Percentiles rank a stretch among this genome's conserved stretches.
Conservation (phyloP, 2,113 vertebrate genomes). For the Mixornis gularis region DNA sequence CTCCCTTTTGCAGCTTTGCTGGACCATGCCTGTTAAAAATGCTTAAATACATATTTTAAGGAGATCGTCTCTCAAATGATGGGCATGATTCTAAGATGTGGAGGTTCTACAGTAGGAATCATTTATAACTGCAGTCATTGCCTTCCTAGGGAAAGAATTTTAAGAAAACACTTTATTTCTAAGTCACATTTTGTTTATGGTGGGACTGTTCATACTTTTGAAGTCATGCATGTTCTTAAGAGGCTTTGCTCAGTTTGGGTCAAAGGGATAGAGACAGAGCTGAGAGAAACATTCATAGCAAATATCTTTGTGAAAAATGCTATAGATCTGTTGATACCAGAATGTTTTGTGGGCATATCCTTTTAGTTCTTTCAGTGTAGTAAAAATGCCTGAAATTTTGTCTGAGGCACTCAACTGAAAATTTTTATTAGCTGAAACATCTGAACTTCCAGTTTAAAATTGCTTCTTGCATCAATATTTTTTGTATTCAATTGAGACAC, state of each 20-base stretch:
- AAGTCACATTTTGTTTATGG: not conserved
- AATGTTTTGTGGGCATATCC: not conserved
- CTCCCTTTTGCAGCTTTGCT: not conserved
- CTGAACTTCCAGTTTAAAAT: not conserved
- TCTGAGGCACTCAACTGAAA: not conserved
- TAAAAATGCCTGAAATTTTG: not conserved
- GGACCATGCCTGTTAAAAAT: not conserved
- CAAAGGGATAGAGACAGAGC: not conserved
- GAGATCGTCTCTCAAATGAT: not conserved
- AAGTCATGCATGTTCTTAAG: not conserved
- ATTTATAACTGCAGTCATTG: not conserved
- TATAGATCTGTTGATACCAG: not conserved
- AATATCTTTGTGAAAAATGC: not conserved
- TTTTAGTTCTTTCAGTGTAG: not conserved
- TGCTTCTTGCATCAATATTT: not conserved
- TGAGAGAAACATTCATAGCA: not conserved
- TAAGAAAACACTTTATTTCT: not conserved
- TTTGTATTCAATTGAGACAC: not conserved
- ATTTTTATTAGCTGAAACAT: not conserved
- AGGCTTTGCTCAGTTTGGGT: not conserved
- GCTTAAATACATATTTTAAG: not conserved
- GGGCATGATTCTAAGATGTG: accelerated
- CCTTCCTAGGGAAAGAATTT: not conserved
- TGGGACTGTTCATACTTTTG: not conserved
- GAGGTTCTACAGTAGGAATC: not conserved